Evolutionary conservation across 2,113 vertebrate species (phyloP), one percentile per base, ranked within the genome.

Genomic region (Arothron firmamentum): DNA sequence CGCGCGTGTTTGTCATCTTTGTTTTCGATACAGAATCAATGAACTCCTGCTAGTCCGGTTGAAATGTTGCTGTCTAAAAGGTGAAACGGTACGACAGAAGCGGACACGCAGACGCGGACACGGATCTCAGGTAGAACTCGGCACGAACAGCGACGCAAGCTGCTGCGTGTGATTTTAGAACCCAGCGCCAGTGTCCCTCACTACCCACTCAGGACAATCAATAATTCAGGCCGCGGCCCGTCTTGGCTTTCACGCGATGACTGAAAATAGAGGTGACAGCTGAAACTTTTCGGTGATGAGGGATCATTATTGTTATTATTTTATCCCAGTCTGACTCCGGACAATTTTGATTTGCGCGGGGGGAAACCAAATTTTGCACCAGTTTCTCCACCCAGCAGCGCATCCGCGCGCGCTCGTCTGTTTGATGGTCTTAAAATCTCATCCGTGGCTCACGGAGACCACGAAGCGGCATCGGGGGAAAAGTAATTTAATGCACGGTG

Each of bases 241-340:
- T 68, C 51, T 34, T 20, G 56, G 43, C 52, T 65, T 63, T 28
- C 41, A 21, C 18, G 25, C 41, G 0, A 58, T 72, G 73, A 70
- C 65, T 52, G 28, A 73, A 81, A 75, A 77, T 62, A 51, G 73
- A 78, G 28, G 17, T 72, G 67, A 77, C 75, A 65, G 67, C 62
- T 76, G 16, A 0, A 59, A 71, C 18, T 50, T 71, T 59, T 69
- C 48, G 49, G 59, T 38, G 11, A 46, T 11, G 15, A n/a, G 8
- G 34, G 6, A 1, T 5, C n/a, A n/a, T 21, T 45, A 56, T 57
- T 66, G 59, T 72, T 28, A 4, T 28, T 28, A 4, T 28, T 6
- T 6, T 4, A 28, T 28, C 25, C 4, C 25, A 28, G 21, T 23
- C 3, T 23, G 25, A 28, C 25, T 28, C 25, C 25, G 25, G 25